Base-by-base conservation (phyloP, 2,888 invertebrate species). In the Sinopyrophorus schimmeli region DNA sequence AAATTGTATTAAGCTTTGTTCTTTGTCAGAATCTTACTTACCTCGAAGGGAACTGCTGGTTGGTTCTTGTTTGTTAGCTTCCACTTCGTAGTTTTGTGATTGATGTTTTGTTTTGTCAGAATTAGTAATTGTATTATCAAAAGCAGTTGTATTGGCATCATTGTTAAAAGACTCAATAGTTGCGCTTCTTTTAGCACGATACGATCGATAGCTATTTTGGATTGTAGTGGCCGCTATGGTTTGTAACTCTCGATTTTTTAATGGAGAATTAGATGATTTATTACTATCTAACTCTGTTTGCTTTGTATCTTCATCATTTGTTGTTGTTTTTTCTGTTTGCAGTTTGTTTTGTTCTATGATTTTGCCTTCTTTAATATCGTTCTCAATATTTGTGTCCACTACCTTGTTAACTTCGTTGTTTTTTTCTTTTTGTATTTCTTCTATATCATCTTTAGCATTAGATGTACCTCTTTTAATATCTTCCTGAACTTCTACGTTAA, bases 141-240 rank as follows among this genome's bases (percentile, higher is more conserved):
- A n/a, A n/a, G n/a, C n/a, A n/a, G n/a, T n/a, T n/a, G n/a, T n/a
- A n/a, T n/a, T n/a, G n/a, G n/a, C n/a, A n/a, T n/a, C n/a, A n/a
- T n/a, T n/a, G n/a, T n/a, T n/a, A n/a, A n/a, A n/a, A n/a, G n/a
- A n/a, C n/a, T n/a, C n/a, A n/a, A n/a, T n/a, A n/a, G n/a, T n/a
- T n/a, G n/a, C n/a, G 9, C 24, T 30, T 15, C 24, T 14, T 39
- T 47, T 40, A 9, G 34, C 52, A 1, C 46, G 52, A 31, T 49
- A 53, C 7, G 48, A 44, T 20, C 44, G 24, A 21, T 52, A 54
- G 21, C 11, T 34, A 10, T 40, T 53, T 18, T 55, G 55, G 12
- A 55, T 55, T 9, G 28, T 47, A 3, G 47, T 53, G 11, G 55
- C 55, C 9, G 55, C 55, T 18, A 6, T 18, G 4, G 18, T 18